These are phyloP conservation scores for Vanessa atalanta DNA, from an alignment of 1,140 invertebrate species.

Conservation along the genomic window DNA sequence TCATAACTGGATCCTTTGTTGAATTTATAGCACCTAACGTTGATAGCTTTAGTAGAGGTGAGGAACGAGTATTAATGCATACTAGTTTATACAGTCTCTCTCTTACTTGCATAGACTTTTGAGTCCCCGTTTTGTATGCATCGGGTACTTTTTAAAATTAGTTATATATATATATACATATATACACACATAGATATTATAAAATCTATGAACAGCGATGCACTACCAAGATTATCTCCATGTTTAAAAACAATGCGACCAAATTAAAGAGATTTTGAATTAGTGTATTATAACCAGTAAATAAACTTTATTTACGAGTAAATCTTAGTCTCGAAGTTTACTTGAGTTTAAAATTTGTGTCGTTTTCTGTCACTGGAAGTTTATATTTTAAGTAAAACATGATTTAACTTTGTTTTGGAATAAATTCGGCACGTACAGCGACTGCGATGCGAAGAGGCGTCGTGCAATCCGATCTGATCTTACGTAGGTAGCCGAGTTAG, in stretches of 20 bases:
- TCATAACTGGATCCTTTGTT: slow-evolving; percentile 1
- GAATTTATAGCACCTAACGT: background rate
- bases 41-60: background rate
- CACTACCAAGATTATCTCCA: too few relatives aligned
- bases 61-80: background rate
- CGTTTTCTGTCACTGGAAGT: background rate
- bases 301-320: too few relatives aligned
- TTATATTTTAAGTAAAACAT: slow-evolving; percentile 6
- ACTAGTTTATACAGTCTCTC: too few relatives aligned
- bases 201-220: too few relatives aligned
- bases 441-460: background rate
- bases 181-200: too few relatives aligned
- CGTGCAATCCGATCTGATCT: background rate
- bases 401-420: background rate
- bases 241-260: too few relatives aligned
- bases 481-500: background rate
- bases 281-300: too few relatives aligned
- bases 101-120: too few relatives aligned
- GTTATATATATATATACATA: too few relatives aligned
- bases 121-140: too few relatives aligned
- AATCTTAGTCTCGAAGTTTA: background rate
- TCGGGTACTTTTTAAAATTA: too few relatives aligned
- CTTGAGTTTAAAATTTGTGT: background rate
- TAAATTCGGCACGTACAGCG: background rate
- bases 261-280: too few relatives aligned